A percentile compares a stretch with the other conserved stretches of the same genome.
phyloP scores from a whole-genome alignment of 2,113 vertebrate species.

The Phrynosoma blainvillii region DNA sequence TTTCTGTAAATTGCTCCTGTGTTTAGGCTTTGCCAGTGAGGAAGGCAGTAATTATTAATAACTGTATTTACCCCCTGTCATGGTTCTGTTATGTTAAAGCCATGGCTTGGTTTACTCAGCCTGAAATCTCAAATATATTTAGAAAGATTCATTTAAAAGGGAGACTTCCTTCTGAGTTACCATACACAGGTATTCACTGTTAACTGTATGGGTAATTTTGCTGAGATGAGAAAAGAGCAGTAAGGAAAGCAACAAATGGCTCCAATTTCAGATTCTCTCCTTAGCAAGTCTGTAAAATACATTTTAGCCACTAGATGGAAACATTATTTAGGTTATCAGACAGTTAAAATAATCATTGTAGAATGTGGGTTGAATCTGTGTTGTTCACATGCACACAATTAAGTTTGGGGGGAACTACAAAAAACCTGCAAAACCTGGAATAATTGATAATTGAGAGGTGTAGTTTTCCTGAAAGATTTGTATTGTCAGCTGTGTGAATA shows the following conservation, averaged over 20 bases:
- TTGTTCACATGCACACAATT: too few relatives aligned
- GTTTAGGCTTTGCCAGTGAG: neutral
- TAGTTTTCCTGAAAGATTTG: too few relatives aligned
- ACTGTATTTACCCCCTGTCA: neutral
- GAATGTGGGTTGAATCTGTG: too few relatives aligned
- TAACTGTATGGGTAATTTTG: neutral
- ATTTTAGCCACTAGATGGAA: constrained; percentile 48
- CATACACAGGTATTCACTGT: neutral
- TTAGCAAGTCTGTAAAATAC: neutral
- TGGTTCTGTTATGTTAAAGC: neutral
- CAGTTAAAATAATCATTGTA: too few relatives aligned
- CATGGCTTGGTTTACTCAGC: neutral
- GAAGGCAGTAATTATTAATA: neutral
- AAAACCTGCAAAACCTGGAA: too few relatives aligned
- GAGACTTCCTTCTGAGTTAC: neutral
- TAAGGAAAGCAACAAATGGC: neutral
- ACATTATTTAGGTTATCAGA: neutral
- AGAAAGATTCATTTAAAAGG: neutral
- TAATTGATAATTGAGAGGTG: too few relatives aligned
- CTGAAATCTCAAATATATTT: neutral
- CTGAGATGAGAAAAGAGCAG: neutral
- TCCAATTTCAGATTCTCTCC: neutral
- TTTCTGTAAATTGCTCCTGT: neutral
- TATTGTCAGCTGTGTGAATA: too few relatives aligned
- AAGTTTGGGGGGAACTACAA: too few relatives aligned